Base-by-base conservation (phyloP, 1,140 invertebrate species). In the Tetramorium parvispinum region DNA sequence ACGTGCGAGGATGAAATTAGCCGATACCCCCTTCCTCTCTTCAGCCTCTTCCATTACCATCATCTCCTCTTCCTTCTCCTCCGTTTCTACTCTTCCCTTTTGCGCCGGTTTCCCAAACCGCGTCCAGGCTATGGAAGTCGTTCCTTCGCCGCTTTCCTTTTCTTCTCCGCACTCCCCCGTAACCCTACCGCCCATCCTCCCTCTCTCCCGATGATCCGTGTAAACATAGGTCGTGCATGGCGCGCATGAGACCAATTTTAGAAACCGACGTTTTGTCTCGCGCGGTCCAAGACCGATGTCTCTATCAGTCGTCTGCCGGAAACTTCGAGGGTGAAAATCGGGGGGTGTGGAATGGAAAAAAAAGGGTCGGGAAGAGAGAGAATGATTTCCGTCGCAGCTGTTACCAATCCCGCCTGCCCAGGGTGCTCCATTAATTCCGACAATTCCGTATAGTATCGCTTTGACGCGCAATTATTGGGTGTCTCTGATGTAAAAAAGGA, bases 1-100 rank as follows among this genome's bases (percentile, higher is more conserved):
- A 93, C 93, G 93, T 94, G 92, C 93, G 90, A 90, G 55, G 92
- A 93, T 91, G 89, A 92, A 93, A 93, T 94, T 94, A 93, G 93
- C 93, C 91, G 86, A 91, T 57, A 88, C 87, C 89, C 87, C 87
- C 78, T 76, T 85, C 66, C 65, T 68, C 65, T 27, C 65, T 24
- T 49, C n/a, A 24, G 40, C 21, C 78, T 75, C 77, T 51, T 61
- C 32, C 43, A 43, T 32, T 37, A n/a, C 37, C 40, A 0, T 0
- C 53, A 0, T 13, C 37, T 57, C 37, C 18, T 10, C 2, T 24
- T 32, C n/a, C n/a, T 13, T 16, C 49, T 49, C 8, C 40, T 65
- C 53, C 21, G 83, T 24, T 57, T 57, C 59, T 32, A 32, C 43
- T 59, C 65, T 46, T 49, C 40, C 43, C 24, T 70, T 86, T 86